Percentiles rank a stretch among this genome's conserved stretches.
Evolutionary conservation across 2,113 vertebrate species (phyloP).

Genomic region (Erythrocercus mccallii): DNA sequence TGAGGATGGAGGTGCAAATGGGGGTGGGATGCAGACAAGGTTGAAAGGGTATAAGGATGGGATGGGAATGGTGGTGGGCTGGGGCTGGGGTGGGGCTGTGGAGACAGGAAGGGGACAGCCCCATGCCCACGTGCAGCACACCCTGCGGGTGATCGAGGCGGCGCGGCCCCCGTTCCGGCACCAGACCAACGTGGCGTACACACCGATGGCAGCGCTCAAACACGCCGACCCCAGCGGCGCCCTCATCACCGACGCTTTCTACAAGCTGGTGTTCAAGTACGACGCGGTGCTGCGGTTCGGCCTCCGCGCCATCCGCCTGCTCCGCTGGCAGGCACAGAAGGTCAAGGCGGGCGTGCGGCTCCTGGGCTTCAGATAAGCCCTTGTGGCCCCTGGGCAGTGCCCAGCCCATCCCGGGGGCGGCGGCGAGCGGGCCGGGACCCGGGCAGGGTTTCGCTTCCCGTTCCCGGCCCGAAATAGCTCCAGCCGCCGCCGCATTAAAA

Average conservation of each 20-base stretch:
- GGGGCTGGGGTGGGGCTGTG: no score
- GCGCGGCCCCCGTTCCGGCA: slow-evolving; percentile 44
- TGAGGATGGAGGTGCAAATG: no score
- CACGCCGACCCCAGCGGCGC: slow-evolving; percentile 48
- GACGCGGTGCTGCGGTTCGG: slow-evolving; percentile 36
- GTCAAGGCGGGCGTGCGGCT: neutral
- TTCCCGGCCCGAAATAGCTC: neutral
- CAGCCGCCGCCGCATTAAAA: slow-evolving; percentile 1
- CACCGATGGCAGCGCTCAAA: slow-evolving; percentile 37
- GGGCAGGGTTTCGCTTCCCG: slow-evolving; percentile 29
- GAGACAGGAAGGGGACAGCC: neutral
- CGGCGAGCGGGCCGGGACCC: neutral
- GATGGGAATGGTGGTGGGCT: no score
- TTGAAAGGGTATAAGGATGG: no score
- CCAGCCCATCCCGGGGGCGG: neutral
- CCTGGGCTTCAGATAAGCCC: slow-evolving; percentile 32
- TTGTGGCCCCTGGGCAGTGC: neutral
- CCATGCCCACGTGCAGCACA: neutral
- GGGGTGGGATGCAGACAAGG: no score
- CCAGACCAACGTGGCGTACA: slow-evolving; percentile 36
- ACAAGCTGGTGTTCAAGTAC: slow-evolving; percentile 43
- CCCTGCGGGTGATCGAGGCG: slow-evolving; percentile 40
- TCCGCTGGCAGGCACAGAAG: slow-evolving; percentile 42
- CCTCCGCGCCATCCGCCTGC: slow-evolving; percentile 47
- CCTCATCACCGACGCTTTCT: slow-evolving; percentile 24